Percentiles rank a stretch among this genome's conserved stretches.
phyloP scores from a whole-genome alignment of 2,113 vertebrate genomes.

The Mormoops blainvillei region DNA sequence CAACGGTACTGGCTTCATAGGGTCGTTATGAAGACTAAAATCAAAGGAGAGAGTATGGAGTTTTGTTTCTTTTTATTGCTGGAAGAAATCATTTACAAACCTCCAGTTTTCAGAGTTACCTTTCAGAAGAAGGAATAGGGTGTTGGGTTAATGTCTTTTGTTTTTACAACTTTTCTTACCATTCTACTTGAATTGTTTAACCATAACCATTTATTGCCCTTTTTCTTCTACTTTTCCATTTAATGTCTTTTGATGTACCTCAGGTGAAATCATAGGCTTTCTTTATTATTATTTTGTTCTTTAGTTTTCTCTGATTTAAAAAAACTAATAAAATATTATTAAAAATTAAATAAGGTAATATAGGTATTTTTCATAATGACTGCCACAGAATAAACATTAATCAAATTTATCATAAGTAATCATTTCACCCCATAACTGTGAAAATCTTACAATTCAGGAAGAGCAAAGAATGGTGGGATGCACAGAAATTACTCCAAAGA shows the following conservation, averaged over 20 bases:
- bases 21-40: not conserved
- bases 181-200: not conserved
- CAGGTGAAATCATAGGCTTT: not conserved
- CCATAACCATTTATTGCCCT: not conserved
- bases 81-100: not conserved
- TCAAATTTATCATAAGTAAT: constrained; percentile 7
- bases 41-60: not conserved
- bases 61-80: not conserved
- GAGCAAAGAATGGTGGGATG: not conserved
- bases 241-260: constrained; percentile 27
- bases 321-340: constrained; percentile 42
- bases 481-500: not conserved
- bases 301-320: constrained; percentile 23
- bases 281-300: constrained; percentile 39
- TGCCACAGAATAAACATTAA: constrained; percentile 43
- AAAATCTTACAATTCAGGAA: not conserved
- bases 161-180: not conserved
- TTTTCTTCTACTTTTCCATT: not conserved
- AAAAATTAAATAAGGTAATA: constrained; percentile 59
- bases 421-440: not conserved
- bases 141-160: not conserved
- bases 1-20: not conserved
- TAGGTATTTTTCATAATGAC: constrained; percentile 53
- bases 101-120: not conserved
- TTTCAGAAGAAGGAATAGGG: not conserved